phyloP scores from a whole-genome alignment of 2,888 invertebrate genomes.

The Gisinianus flammeolus region DNA sequence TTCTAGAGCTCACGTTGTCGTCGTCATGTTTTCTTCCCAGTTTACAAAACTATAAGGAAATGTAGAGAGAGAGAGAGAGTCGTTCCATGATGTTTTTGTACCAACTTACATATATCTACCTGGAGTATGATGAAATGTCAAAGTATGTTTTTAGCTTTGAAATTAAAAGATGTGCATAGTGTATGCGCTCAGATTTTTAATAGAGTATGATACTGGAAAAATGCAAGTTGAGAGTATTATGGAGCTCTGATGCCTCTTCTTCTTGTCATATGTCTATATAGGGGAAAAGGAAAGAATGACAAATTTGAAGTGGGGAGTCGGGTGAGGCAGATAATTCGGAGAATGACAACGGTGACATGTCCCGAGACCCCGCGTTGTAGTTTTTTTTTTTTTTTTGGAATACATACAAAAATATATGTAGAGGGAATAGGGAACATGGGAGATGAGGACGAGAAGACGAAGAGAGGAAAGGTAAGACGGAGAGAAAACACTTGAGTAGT shows the following conservation, averaged over 20 bases:
- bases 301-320: constrained; percentile 49
- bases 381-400: constrained; percentile 3
- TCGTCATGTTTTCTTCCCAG: too few relatives aligned
- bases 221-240: neutral
- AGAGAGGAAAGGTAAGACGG: constrained; percentile 53
- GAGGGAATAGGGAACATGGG: neutral
- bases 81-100: too few relatives aligned
- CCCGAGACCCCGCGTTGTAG: constrained; percentile 17
- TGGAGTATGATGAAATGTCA: too few relatives aligned
- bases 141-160: too few relatives aligned
- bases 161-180: too few relatives aligned
- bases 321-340: constrained; percentile 49
- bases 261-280: neutral
- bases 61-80: too few relatives aligned
- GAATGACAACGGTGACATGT: constrained; percentile 50
- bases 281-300: constrained; percentile 50
- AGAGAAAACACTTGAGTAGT: constrained; percentile 58
- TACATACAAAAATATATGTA: neutral
- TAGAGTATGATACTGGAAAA: too few relatives aligned
- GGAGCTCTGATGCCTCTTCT: neutral
- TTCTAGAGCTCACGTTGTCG: too few relatives aligned
- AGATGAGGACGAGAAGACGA: constrained; percentile 20
- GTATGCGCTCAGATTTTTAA: too few relatives aligned
- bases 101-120: too few relatives aligned
- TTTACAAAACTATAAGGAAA: too few relatives aligned